A percentile compares a stretch with the other conserved stretches of the same genome.
phyloP scores from a whole-genome alignment of 1,140 invertebrate species.

The Parasteatoda tepidariorum region DNA sequence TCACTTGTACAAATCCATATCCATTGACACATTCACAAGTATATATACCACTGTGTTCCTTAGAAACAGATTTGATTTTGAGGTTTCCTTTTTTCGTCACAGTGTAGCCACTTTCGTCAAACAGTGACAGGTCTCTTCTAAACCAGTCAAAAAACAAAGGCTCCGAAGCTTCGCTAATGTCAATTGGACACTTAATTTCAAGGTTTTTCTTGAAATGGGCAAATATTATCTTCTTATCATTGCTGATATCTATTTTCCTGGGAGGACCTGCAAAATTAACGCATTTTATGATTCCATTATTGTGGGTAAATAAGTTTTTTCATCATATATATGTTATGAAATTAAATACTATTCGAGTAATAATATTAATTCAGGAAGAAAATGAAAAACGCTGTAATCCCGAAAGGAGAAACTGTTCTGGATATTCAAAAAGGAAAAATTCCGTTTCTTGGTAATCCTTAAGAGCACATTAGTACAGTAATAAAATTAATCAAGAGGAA shows the following conservation, averaged over 20 bases:
- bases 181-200: constrained; percentile 24
- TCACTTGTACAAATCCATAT: constrained; percentile 16
- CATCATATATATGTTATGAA: no score
- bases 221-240: constrained; percentile 29
- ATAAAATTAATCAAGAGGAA: no score
- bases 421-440: no score
- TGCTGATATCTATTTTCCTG: neutral
- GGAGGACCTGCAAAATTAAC: constrained; percentile 26
- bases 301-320: no score
- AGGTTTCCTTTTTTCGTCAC: constrained; percentile 6
- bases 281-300: no score
- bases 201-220: constrained; percentile 1
- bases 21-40: constrained; percentile 40
- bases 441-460: no score
- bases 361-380: no score
- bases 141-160: constrained; percentile 18
- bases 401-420: no score
- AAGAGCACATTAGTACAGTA: no score
- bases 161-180: neutral
- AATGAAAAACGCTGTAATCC: no score
- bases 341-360: no score
- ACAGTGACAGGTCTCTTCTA: neutral
- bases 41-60: constrained; percentile 12
- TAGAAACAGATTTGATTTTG: constrained; percentile 13
- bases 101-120: constrained; percentile 17